A percentile compares a stretch with the other conserved stretches of the same genome.
phyloP scores from a whole-genome alignment of 2,888 invertebrate species.

The Augochlorella aurata region DNA sequence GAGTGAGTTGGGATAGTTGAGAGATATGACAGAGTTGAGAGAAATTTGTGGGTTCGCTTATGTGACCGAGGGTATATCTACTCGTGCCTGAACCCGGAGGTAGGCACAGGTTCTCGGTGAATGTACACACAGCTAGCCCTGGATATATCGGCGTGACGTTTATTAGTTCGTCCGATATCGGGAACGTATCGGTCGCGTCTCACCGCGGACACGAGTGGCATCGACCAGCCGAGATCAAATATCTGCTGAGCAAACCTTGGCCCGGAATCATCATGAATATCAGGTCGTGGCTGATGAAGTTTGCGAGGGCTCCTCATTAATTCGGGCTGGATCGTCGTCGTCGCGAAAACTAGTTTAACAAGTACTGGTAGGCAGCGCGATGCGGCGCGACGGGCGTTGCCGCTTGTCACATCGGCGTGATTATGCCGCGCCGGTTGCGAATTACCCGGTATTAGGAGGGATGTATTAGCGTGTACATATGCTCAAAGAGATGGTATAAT shows the following conservation, averaged over 20 bases:
- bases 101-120: background rate
- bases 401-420: slow-evolving; percentile 53
- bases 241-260: slow-evolving; percentile 52
- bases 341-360: slow-evolving; percentile 49
- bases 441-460: slow-evolving; percentile 16
- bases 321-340: slow-evolving; percentile 22
- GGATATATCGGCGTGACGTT: slow-evolving; percentile 46
- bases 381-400: slow-evolving; percentile 8
- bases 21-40: background rate
- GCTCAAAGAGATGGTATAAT: slow-evolving; percentile 37
- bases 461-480: slow-evolving; percentile 4
- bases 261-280: slow-evolving; percentile 52
- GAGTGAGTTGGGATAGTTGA: too few relatives aligned
- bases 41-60: slow-evolving; percentile 57
- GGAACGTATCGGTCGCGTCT: slow-evolving; percentile 9
- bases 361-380: slow-evolving; percentile 2
- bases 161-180: slow-evolving; percentile 61
- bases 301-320: slow-evolving; percentile 49
- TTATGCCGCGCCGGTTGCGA: slow-evolving; percentile 41
- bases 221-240: slow-evolving; percentile 59
- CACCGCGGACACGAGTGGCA: background rate
- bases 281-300: slow-evolving; percentile 52
- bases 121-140: slow-evolving; percentile 10
- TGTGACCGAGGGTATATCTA: slow-evolving; percentile 46
- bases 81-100: background rate